Base-by-base conservation (phyloP, 2,888 invertebrate species). In the Netelia melanura region DNA sequence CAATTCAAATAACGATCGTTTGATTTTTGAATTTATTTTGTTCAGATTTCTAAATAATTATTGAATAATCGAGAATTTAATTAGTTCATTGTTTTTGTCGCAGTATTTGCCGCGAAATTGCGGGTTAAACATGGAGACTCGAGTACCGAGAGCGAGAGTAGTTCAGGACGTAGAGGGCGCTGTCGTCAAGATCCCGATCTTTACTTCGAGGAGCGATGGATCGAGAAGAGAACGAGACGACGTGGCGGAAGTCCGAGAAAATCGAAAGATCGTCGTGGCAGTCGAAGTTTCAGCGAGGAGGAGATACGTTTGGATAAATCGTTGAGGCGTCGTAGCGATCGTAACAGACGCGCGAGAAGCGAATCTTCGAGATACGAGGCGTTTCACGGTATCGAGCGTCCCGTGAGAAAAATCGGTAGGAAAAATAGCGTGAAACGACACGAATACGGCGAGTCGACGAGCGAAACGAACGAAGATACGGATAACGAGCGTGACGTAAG, bases 221-320 rank as follows among this genome's bases (percentile, higher is more conserved):
- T 92, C 48, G 92, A 93, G 85, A 90, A 89, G 44, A 88, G 91
- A 58, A 92, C 91, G 0, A 88, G 91, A 23, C 86, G 90, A 54
- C 88, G 90, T 68, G 68, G 65, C 10, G 58, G 62, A 9, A 91
- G 90, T 70, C 76, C 87, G 9, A 88, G 86, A 62, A 90, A 90
- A 44, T 44, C 58, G 11, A 76, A 92, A 3, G 90, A 91, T 11
- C 93, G 93, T 10, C 90, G 90, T 38, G 92, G 91, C 58, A 94
- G 93, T 86, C 91, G 93, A 0, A 94, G 93, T 82, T 92, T 91
- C 75, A 93, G 93, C 84, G 94, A 94, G 81, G 94, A 94, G 77
- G 92, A 94, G 86, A 88, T 92, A 3, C 86, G 90, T 11, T 43
- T 95, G 89, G 95, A 95, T 1, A 95, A 94, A 91, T 94, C 95